These are phyloP conservation scores for Xenus cinereus DNA, from an alignment of 2,113 vertebrate species.

Conservation along the genomic window DNA sequence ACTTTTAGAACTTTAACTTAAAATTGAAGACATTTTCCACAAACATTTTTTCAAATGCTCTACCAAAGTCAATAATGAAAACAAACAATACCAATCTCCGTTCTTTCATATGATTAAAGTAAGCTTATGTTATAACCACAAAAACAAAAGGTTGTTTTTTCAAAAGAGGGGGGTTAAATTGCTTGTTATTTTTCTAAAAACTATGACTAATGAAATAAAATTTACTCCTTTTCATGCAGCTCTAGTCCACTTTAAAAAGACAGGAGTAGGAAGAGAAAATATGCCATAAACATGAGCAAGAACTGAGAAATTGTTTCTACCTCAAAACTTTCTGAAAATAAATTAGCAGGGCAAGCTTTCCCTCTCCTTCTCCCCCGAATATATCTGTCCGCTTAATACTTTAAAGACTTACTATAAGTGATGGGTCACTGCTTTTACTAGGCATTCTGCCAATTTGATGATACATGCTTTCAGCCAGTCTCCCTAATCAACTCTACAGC, in stretches of 20 bases:
- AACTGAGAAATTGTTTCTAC: neutral
- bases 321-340: neutral
- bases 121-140: neutral
- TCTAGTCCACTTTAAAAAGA: neutral
- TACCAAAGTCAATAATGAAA: neutral
- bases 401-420: neutral
- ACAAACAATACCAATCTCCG: neutral
- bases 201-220: neutral
- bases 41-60: neutral
- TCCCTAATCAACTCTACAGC: slow-evolving; percentile 39
- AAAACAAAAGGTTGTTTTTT: neutral
- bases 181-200: neutral
- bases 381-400: slow-evolving; percentile 5
- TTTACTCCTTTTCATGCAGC: neutral
- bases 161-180: neutral
- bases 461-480: neutral
- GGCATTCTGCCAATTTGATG: slow-evolving; percentile 24
- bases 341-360: neutral
- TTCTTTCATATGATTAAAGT: neutral
- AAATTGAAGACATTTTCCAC: neutral
- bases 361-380: neutral
- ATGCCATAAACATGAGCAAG: neutral
- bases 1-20: neutral
- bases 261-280: neutral
- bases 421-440: slow-evolving; percentile 12